Evolutionary conservation across 2,797 vertebrate species (phyloP), one percentile per base, ranked within the genome.

Genomic region (Melanotaenia parkinsoni): DNA sequence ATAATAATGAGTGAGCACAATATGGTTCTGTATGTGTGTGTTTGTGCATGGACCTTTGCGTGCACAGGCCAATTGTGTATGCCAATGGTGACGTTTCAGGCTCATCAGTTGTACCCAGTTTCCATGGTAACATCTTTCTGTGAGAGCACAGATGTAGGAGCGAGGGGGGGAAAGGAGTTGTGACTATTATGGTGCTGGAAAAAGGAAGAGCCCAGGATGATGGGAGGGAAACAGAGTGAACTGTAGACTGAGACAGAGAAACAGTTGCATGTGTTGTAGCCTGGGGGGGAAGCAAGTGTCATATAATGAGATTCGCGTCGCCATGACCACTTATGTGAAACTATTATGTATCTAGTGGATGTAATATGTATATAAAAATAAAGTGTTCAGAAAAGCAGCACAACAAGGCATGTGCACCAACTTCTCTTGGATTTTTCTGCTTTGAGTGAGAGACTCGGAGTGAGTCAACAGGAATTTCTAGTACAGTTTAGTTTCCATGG

Each of bases 61-160:
- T 66, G 58, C 11, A 18, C 72, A 60, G 80, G 86, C 91, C 84
- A 85, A 88, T 80, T 83, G 84, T 89, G 87, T 72, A 86, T 89
- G 91, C 84, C 91, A 91, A 74, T 83, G 63, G 70, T 89, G 78
- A 79, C 70, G 86, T 91, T 90, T 90, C 77, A 81, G 86, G 88
- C 86, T 88, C 84, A 91, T 93, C 92, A 90, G 91, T 94, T 94
- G 93, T 94, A 92, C 86, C 91, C 92, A 94, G 95, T 95, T 95
- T 94, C 95, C 93, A 95, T 95, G 92, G 94, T 69, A 94, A 95
- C 94, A 43, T 67, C 63, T 89, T 86, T 85, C 85, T 57, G 81
- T 77, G 83, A 80, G 89, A 89, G 90, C 88, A 85, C 77, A 89
- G 85, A 92, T 77, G 88, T 87, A 87, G 88, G 91, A 88, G 87